A percentile compares a stretch with the other conserved stretches of the same genome.
Conservation (phyloP, 2,113 vertebrate species). For the Callipepla californica region DNA sequence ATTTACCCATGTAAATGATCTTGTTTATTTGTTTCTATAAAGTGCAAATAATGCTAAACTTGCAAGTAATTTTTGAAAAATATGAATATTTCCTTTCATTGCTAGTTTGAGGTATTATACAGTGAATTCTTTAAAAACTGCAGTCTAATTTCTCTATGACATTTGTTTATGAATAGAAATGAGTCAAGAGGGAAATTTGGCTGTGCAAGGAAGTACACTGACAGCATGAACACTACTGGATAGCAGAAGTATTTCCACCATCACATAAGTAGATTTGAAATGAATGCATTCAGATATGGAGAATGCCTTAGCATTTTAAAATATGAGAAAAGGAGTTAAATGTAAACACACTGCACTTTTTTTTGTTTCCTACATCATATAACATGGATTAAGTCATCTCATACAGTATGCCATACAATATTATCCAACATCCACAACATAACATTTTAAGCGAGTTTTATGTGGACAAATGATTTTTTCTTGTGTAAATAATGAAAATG, state of each 20-base stretch:
- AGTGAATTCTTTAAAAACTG: not conserved
- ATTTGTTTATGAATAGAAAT: constrained; percentile 5
- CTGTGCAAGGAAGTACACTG: not conserved
- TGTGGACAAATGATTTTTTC: not conserved
- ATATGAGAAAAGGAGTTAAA: not conserved
- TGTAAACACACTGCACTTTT: not conserved
- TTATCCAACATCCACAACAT: not conserved
- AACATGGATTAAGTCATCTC: not conserved
- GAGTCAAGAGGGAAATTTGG: not conserved
- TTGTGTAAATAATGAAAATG: not conserved
- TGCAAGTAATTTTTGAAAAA: not conserved
- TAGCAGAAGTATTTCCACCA: not conserved
- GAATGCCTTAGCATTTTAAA: not conserved
- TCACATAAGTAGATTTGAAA: not conserved
- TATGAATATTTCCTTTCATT: not conserved
- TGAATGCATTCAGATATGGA: not conserved
- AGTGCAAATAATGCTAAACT: not conserved
- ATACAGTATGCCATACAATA: not conserved
- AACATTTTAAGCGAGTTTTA: not conserved
- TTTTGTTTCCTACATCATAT: not conserved
- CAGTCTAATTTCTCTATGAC: not conserved
- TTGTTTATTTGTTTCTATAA: not conserved
- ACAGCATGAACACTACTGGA: not conserved
- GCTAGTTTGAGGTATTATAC: not conserved
- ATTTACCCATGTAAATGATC: not conserved